A percentile compares a stretch with the other conserved stretches of the same genome.
These are phyloP conservation scores for Gadus chalcogrammus DNA, from an alignment of 2,113 vertebrate species.

Conservation along the genomic window DNA sequence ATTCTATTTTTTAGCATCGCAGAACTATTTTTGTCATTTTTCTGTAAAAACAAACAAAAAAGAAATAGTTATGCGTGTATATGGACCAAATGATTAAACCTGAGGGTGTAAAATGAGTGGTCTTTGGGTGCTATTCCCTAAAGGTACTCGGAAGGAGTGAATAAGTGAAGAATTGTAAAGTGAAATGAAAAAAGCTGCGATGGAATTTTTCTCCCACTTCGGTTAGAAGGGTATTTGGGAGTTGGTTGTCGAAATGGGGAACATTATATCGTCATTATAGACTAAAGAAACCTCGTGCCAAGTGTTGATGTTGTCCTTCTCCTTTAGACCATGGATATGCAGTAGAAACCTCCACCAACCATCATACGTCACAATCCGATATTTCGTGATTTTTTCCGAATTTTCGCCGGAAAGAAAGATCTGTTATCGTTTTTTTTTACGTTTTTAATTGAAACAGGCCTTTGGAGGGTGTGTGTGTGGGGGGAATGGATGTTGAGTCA, in stretches of 20 bases:
- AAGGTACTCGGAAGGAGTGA: constrained; percentile 48
- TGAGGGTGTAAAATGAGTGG: constrained; percentile 48
- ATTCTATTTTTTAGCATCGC: constrained; percentile 79
- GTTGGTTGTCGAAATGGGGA: neutral
- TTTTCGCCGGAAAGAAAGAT: neutral
- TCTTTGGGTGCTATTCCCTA: constrained; percentile 54
- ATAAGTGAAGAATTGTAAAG: constrained; percentile 37
- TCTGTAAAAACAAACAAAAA: constrained; percentile 48
- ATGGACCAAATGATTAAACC: constrained; percentile 74
- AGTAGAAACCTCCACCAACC: constrained; percentile 54
- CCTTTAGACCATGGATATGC: constrained; percentile 62
- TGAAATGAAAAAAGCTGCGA: constrained; percentile 16
- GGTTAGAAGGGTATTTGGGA: constrained; percentile 27
- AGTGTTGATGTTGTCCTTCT: constrained; percentile 66
- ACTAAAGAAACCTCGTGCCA: constrained; percentile 65
- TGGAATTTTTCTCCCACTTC: constrained; percentile 28
- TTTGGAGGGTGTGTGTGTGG: no score
- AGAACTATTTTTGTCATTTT: constrained; percentile 75
- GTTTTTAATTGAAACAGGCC: constrained; percentile 40
- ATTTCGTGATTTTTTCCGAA: constrained; percentile 2
- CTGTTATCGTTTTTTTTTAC: neutral
- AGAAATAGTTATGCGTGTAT: constrained; percentile 65
- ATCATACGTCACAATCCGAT: constrained; percentile 56
- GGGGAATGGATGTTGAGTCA: constrained; percentile 34
- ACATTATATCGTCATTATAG: constrained; percentile 41